Conservation (phyloP, 2,113 vertebrate genomes). For the Megaceryle torquata region DNA sequence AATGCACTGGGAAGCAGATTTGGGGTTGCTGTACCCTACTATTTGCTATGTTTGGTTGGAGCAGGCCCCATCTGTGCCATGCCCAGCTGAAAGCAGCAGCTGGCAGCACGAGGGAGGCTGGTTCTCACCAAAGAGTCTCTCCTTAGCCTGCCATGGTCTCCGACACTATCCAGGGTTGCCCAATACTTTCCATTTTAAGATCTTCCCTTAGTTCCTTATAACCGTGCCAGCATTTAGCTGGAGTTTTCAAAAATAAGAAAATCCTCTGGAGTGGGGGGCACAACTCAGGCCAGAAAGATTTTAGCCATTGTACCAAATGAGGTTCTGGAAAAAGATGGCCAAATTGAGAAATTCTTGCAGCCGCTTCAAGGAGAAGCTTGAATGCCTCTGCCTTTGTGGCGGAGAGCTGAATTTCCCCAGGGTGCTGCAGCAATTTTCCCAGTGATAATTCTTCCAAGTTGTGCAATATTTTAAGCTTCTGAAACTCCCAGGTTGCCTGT, state of each 20-base stretch:
- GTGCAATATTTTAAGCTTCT: slow-evolving; percentile 50
- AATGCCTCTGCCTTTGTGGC: background rate
- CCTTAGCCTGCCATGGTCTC: accelerated
- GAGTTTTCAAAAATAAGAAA: background rate
- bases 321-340: slow-evolving; percentile 11
- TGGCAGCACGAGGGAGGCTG: accelerated
- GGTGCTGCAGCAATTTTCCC: slow-evolving; percentile 43
- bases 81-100: background rate
- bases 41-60: accelerated
- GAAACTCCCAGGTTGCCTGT: background rate
- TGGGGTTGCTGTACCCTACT: background rate
- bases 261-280: background rate
- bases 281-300: background rate
- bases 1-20: background rate
- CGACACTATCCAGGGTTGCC: background rate
- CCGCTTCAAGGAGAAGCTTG: slow-evolving; percentile 5
- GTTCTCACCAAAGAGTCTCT: background rate
- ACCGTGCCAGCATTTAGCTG: background rate
- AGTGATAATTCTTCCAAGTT: slow-evolving; percentile 55
- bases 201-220: background rate
- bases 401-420: background rate
- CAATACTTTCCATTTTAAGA: slow-evolving; percentile 27
- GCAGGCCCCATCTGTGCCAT: background rate
- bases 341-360: slow-evolving; percentile 11
- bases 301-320: background rate